phyloP scores from a whole-genome alignment of 2,888 invertebrate species.

The Drosophila gaucha region DNA sequence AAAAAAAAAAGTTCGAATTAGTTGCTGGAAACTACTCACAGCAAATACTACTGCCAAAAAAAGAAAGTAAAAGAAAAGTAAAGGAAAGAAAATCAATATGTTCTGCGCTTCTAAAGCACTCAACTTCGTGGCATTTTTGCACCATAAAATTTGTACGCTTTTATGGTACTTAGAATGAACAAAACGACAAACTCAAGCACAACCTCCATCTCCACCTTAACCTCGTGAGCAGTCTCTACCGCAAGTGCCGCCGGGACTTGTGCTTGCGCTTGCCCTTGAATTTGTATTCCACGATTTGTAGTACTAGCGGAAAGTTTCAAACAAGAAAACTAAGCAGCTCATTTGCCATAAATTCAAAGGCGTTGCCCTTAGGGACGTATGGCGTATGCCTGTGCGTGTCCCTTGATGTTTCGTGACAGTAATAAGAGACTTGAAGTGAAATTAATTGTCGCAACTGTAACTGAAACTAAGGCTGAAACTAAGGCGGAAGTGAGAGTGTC shows the following conservation, averaged over 20 bases:
- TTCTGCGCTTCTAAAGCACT: constrained; percentile 41
- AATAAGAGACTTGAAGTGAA: constrained; percentile 73
- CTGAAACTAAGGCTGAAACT: constrained; percentile 25
- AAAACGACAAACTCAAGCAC: constrained; percentile 56
- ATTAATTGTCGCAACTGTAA: constrained; percentile 72
- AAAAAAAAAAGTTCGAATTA: constrained; percentile 18
- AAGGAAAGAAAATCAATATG: constrained; percentile 50
- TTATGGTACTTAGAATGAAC: constrained; percentile 71
- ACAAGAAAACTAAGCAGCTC: constrained; percentile 53
- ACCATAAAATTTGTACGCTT: constrained; percentile 71
- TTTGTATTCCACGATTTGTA: constrained; percentile 55
- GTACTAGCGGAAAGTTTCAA: constrained; percentile 54
- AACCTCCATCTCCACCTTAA: constrained; percentile 25
- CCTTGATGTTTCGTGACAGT: constrained; percentile 70
- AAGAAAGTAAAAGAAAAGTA: constrained; percentile 4
- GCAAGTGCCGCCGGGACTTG: background rate
- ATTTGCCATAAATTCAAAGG: constrained; percentile 65
- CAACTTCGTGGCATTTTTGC: constrained; percentile 51
- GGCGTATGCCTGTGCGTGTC: constrained; percentile 64
- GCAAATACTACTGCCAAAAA: background rate
- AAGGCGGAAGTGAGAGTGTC: constrained; percentile 43
- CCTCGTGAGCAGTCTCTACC: constrained; percentile 1
- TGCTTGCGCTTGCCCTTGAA: constrained; percentile 59
- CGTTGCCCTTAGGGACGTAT: constrained; percentile 47
- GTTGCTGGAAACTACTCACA: constrained; percentile 2